Evolutionary conservation across 2,888 invertebrate species (phyloP).

Genomic region (Lithophane leautieri): DNA sequence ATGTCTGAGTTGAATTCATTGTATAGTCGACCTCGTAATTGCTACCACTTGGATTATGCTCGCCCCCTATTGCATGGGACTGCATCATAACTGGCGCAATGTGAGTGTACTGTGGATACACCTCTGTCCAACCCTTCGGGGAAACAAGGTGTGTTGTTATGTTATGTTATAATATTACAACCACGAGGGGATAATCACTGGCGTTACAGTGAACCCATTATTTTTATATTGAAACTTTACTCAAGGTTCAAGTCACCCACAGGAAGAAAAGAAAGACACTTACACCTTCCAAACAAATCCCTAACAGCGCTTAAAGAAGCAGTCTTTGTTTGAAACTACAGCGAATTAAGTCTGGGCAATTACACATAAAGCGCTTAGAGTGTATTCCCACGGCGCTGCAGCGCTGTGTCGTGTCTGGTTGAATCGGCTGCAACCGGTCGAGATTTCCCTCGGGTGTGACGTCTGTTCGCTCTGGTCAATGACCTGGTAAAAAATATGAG

Average conservation of each 20-base stretch:
- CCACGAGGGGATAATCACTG: neutral
- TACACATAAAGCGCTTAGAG: slow-evolving; percentile 61
- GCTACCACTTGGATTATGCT: no score
- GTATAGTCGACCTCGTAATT: neutral
- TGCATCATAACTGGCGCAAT: no score
- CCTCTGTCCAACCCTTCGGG: no score
- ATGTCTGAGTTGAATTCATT: neutral
- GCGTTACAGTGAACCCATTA: neutral
- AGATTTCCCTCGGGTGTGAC: slow-evolving; percentile 65
- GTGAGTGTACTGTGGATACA: no score
- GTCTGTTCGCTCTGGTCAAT: slow-evolving; percentile 57
- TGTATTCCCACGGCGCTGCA: slow-evolving; percentile 59
- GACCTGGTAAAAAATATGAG: slow-evolving; percentile 54
- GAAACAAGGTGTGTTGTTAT: no score
- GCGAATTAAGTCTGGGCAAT: slow-evolving; percentile 54
- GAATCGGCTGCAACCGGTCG: slow-evolving; percentile 56
- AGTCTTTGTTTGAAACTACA: slow-evolving; percentile 50
- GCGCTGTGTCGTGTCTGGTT: slow-evolving; percentile 63
- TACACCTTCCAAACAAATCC: slow-evolving; percentile 18
- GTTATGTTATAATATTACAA: neutral
- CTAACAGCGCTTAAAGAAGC: slow-evolving; percentile 35
- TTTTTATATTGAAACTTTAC: neutral
- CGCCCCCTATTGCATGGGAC: no score
- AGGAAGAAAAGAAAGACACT: slow-evolving; percentile 1
- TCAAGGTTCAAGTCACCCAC: neutral